Evolutionary conservation across 2,797 vertebrate genomes (phyloP).

Genomic region (Sternarchorhynchus goeldii): DNA sequence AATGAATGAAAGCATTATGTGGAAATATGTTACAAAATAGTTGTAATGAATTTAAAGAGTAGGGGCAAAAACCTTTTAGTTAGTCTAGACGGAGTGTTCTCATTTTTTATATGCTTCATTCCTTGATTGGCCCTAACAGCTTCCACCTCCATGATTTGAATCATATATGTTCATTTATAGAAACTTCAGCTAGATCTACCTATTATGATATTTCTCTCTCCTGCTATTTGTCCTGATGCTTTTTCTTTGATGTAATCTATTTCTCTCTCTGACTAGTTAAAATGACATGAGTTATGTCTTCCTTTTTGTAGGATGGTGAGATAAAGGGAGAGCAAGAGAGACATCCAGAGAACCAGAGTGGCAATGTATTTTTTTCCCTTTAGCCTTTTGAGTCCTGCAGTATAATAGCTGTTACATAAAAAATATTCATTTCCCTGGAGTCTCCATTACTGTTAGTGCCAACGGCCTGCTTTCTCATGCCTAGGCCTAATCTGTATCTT

Average conservation of each 20-base stretch:
- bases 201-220: not conserved
- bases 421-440: constrained; percentile 18
- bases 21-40: too few species aligned
- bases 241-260: not conserved
- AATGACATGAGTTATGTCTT: too few species aligned
- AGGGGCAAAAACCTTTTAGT: too few species aligned
- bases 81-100: not conserved
- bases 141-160: not conserved
- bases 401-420: constrained; percentile 28
- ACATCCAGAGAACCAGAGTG: not conserved
- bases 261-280: not conserved
- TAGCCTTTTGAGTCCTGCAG: not conserved
- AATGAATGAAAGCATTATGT: too few species aligned
- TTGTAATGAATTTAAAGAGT: too few species aligned
- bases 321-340: not conserved
- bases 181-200: not conserved
- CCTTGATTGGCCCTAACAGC: not conserved
- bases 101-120: not conserved
- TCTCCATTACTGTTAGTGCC: constrained; percentile 2
- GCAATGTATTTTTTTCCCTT: not conserved
- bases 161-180: constrained; percentile 6
- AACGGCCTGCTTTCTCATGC: not conserved
- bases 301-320: too few species aligned
- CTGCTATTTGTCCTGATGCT: not conserved
- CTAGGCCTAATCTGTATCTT: too few species aligned